Conservation (phyloP, 2,113 vertebrate genomes). For the Hippocampus guttulatus region DNA sequence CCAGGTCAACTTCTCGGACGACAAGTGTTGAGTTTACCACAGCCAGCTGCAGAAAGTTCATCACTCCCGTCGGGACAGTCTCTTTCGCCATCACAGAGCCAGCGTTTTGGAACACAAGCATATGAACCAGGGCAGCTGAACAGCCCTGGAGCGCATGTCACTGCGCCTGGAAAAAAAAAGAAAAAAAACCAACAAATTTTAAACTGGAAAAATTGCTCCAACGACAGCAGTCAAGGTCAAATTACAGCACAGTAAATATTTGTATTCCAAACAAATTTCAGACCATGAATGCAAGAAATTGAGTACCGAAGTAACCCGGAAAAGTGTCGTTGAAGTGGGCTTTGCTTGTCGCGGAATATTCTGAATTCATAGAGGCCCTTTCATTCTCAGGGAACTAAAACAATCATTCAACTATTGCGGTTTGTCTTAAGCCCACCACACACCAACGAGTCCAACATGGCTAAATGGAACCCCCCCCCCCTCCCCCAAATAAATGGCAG, state of each 20-base stretch:
- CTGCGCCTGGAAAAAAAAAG: conserved; percentile 70
- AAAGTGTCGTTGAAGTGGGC: too few species aligned
- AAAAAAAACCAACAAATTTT: conserved; percentile 8
- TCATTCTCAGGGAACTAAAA: too few species aligned
- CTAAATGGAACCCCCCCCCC: too few species aligned
- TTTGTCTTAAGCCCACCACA: too few species aligned
- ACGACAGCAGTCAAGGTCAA: too few species aligned
- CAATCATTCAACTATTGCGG: too few species aligned
- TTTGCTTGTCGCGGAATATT: too few species aligned
- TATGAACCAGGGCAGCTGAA: conserved; percentile 91
- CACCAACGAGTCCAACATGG: too few species aligned
- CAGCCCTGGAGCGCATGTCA: conserved; percentile 86
- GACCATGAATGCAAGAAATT: not conserved
- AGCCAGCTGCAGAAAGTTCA: conserved; percentile 90
- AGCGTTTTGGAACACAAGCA: conserved; percentile 88
- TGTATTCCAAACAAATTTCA: too few species aligned
- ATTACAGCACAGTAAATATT: too few species aligned
- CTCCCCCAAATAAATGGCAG: too few species aligned
- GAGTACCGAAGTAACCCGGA: not conserved
- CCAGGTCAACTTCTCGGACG: not conserved
- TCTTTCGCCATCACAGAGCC: conserved; percentile 95
- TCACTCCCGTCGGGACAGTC: conserved; percentile 95
- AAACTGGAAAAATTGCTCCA: not conserved
- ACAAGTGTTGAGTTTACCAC: conserved; percentile 71
- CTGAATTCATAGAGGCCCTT: too few species aligned